Percentiles rank a stretch among this genome's conserved stretches.
Conservation (phyloP, 2,888 invertebrate genomes). For the Lacanobia wlatinum region DNA sequence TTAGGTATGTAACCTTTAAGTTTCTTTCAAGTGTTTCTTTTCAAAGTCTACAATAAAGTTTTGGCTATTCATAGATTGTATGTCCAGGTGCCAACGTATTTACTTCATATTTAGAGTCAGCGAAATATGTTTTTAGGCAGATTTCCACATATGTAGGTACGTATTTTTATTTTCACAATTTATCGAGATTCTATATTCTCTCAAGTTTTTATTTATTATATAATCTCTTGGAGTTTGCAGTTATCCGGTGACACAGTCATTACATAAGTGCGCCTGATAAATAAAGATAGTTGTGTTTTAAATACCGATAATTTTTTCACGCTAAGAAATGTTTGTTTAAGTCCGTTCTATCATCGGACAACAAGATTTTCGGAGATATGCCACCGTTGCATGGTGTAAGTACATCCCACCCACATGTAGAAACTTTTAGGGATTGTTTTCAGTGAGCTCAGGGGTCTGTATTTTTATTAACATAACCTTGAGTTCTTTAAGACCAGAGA, state of each 20-base stretch:
- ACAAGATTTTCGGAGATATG: background rate
- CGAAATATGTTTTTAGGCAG: background rate
- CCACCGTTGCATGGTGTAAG: background rate
- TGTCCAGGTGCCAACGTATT: background rate
- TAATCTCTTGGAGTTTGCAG: too few species aligned
- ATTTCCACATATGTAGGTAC: background rate
- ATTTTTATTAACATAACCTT: too few species aligned
- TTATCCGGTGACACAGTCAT: too few species aligned
- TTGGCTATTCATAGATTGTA: constrained; percentile 13
- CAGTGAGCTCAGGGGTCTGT: background rate
- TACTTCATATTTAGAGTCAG: background rate
- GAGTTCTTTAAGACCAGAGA: too few species aligned
- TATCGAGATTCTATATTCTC: background rate
- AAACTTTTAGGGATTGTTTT: background rate
- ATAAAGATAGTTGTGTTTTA: background rate
- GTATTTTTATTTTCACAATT: background rate
- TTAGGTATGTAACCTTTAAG: constrained; percentile 3
- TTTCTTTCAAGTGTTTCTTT: constrained; percentile 25
- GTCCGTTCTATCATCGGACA: background rate
- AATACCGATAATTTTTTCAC: background rate
- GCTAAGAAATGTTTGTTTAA: background rate
- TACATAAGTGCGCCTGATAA: background rate
- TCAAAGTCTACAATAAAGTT: constrained; percentile 10
- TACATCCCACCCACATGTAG: background rate
- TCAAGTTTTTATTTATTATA: too few species aligned